These are phyloP conservation scores for Colletes collaris DNA, from an alignment of 2,888 invertebrate species.

Conservation along the genomic window DNA sequence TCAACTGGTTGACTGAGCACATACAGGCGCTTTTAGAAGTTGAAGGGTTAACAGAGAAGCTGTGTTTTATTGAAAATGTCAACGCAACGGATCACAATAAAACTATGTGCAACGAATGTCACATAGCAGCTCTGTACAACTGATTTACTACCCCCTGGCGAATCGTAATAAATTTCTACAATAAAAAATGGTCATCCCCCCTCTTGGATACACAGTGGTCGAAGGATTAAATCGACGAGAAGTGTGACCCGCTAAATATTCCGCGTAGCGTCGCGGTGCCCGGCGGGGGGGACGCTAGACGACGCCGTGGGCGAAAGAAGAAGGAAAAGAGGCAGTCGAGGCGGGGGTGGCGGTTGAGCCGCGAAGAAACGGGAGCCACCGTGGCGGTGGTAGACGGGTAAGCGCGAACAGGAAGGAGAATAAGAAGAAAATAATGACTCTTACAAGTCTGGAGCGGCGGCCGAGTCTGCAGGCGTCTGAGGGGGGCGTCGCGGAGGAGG, in stretches of 20 bases:
- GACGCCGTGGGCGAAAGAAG: conserved; percentile 24
- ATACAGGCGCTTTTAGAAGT: too few species aligned
- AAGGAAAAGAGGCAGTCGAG: conserved; percentile 15
- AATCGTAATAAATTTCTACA: too few species aligned
- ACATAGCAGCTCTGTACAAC: too few species aligned
- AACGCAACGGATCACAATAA: too few species aligned
- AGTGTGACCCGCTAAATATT: conserved; percentile 79
- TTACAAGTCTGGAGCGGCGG: conserved; percentile 77
- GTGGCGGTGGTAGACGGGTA: conserved; percentile 43
- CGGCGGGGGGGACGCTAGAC: conserved; percentile 53
- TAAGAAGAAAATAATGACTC: conserved; percentile 83
- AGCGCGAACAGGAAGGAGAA: conserved; percentile 72
- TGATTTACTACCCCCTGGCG: too few species aligned
- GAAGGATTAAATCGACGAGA: conserved; percentile 64
- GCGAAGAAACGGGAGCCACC: conserved; percentile 44
- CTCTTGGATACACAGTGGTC: too few species aligned
- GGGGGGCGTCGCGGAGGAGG: conserved; percentile 54
- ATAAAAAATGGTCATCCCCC: too few species aligned
- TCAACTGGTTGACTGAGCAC: too few species aligned
- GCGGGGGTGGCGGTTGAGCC: conserved; percentile 13
- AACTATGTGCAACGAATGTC: too few species aligned
- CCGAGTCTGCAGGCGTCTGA: conserved; percentile 53
- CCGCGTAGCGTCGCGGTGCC: conserved; percentile 71
- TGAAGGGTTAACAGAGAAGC: too few species aligned
- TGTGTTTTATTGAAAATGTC: too few species aligned